Evolutionary conservation across 2,888 invertebrate species (phyloP), one percentile per base, ranked within the genome.

Genomic region (Marronus borbonicus): DNA sequence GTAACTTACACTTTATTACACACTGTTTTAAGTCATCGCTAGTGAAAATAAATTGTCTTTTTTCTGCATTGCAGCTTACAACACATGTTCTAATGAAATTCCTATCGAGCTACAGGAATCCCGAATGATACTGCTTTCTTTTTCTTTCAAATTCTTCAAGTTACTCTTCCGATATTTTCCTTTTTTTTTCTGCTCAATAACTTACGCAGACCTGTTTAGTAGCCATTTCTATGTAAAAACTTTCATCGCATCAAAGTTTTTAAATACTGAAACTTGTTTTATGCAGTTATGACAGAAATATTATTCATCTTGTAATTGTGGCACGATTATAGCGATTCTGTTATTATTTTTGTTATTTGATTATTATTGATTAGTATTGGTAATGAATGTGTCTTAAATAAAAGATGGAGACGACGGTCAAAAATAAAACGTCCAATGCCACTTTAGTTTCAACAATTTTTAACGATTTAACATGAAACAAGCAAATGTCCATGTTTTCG

Each of bases 141-240:
- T 55, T 55, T 55, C 52, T 55, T 55, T 55, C 52, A 55, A 55
- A 55, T 55, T 55, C 52, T 55, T 55, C 52, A n/a, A 55, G n/a
- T 17, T n/a, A n/a, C 52, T 55, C 52, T 55, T 55, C 52, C 52
- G 52, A 55, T 55, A 55, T 55, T 55, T 55, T 55, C 52, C 24
- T 55, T 12, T 55, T 55, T 55, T 17, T 55, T 55, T 55, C 31
- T 31, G 31, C 8, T 44, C 52, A n/a, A 55, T 55, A 14, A 55
- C 52, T 55, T 3, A 55, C 52, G n/a, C n/a, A 55, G 52, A 55
- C 17, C 7, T 17, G 17, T 55, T 17, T 17, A 17, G 7, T 7
- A 7, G 7, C 17, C 17, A 55, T 55, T 55, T 55, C 52, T 55
- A 55, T 55, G 52, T 55, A 55, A 55, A 55, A 55, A 55, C 52